A percentile compares a stretch with the other conserved stretches of the same genome.
Conservation (phyloP, 2,797 vertebrate genomes). For the Sarcophilus harrisii region DNA sequence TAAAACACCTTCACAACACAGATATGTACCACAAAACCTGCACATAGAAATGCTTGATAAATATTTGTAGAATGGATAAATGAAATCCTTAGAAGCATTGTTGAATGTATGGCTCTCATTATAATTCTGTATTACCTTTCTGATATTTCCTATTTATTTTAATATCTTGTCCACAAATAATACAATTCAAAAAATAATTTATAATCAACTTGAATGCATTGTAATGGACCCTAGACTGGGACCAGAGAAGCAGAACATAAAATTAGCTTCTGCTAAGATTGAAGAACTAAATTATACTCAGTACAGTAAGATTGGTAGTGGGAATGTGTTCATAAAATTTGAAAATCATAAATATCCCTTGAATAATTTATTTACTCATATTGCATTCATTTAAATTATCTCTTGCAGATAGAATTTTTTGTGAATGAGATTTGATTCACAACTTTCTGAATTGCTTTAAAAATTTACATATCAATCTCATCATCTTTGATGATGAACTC, state of each 20-base stretch:
- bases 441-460: constrained; percentile 72
- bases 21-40: background rate
- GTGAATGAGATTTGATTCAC: constrained; percentile 75
- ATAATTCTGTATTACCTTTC: background rate
- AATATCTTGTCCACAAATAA: background rate
- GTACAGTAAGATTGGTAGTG: constrained; percentile 23
- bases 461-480: constrained; percentile 75
- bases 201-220: background rate
- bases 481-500: constrained; percentile 61
- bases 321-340: background rate
- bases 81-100: background rate
- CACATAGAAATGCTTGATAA: background rate
- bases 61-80: background rate
- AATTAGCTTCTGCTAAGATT: background rate
- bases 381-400: constrained; percentile 75
- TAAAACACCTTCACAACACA: background rate
- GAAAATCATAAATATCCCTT: constrained; percentile 27
- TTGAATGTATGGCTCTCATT: background rate
- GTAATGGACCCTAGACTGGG: background rate
- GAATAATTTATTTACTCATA: constrained; percentile 78
- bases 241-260: constrained; percentile 23
- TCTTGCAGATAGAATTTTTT: constrained; percentile 64
- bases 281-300: constrained; percentile 25
- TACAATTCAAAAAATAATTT: background rate
- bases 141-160: background rate